A percentile compares a stretch with the other conserved stretches of the same genome.
Evolutionary conservation across 30 jellyfish, hydroid and myxozoan genomes (phyloP).

Genomic region (Sanderia malayensis): DNA sequence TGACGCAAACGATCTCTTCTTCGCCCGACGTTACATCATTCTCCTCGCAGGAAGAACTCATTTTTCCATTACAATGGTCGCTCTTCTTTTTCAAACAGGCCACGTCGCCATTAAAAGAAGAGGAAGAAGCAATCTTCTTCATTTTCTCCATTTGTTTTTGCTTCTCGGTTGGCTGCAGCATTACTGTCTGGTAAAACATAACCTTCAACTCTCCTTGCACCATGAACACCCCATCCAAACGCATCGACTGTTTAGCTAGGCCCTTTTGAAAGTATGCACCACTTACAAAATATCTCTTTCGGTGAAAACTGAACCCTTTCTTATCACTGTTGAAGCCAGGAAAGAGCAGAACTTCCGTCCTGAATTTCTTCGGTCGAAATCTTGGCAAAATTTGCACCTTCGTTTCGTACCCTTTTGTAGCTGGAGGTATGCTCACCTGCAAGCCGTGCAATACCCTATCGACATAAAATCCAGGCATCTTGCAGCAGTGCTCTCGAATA

Average conservation of each 20-base stretch:
- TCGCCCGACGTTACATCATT: background rate
- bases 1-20: background rate
- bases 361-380: constrained; percentile 55
- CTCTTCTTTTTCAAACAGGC: too few species aligned
- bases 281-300: constrained; percentile 20
- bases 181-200: constrained; percentile 47
- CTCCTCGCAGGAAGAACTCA: too few species aligned
- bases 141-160: too few species aligned
- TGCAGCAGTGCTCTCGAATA: too few species aligned
- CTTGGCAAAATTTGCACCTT: constrained; percentile 31
- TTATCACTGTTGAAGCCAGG: constrained; percentile 26
- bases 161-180: constrained; percentile 23
- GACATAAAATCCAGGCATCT: constrained; percentile 49
- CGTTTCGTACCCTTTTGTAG: constrained; percentile 41
- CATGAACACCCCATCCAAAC: constrained; percentile 28
- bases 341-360: constrained; percentile 32
- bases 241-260: constrained; percentile 25
- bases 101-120: too few species aligned
- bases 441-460: constrained; percentile 54
- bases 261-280: constrained; percentile 33
- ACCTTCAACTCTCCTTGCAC: constrained; percentile 54
- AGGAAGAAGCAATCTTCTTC: too few species aligned
- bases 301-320: constrained; percentile 13
- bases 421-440: constrained; percentile 41
- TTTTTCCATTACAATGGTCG: too few species aligned